These are phyloP conservation scores for Xiphorhynchus elegans DNA, from an alignment of 2,113 vertebrate genomes.

Conservation along the genomic window DNA sequence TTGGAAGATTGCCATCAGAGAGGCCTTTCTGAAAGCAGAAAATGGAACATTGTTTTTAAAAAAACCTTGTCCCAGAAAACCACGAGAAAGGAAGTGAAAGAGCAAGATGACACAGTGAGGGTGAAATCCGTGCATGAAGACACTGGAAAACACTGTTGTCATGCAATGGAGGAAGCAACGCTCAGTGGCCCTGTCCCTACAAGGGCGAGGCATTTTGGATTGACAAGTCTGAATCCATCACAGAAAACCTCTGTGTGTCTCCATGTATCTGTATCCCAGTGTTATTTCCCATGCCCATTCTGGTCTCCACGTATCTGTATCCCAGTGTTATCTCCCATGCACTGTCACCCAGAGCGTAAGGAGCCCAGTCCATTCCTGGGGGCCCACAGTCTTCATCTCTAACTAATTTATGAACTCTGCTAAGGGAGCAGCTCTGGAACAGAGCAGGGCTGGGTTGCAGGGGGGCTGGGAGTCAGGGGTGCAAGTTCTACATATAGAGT, in stretches of 20 bases:
- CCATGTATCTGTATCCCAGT: background rate
- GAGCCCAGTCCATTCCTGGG: background rate
- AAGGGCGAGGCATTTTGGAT: background rate
- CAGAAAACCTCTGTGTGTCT: background rate
- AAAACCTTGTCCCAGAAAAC: background rate
- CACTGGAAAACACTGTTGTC: background rate
- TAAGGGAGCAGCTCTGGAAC: fast-evolving
- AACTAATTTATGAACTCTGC: background rate
- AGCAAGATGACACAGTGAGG: background rate
- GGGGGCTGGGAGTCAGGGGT: background rate
- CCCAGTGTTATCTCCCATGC: background rate
- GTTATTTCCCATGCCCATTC: background rate
- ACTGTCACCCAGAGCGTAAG: background rate
- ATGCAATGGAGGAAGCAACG: background rate
- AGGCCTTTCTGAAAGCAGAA: background rate
- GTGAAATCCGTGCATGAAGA: background rate
- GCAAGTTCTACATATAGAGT: fast-evolving
- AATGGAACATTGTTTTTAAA: background rate
- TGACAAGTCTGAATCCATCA: fast-evolving
- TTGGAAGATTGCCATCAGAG: background rate
- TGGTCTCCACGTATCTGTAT: background rate
- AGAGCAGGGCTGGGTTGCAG: background rate
- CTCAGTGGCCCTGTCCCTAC: background rate
- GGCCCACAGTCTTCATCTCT: fast-evolving
- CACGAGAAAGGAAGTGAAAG: background rate